Evolutionary conservation across 2,113 vertebrate species (phyloP), one percentile per base, ranked within the genome.

Genomic region (Pseudopodoces humilis): DNA sequence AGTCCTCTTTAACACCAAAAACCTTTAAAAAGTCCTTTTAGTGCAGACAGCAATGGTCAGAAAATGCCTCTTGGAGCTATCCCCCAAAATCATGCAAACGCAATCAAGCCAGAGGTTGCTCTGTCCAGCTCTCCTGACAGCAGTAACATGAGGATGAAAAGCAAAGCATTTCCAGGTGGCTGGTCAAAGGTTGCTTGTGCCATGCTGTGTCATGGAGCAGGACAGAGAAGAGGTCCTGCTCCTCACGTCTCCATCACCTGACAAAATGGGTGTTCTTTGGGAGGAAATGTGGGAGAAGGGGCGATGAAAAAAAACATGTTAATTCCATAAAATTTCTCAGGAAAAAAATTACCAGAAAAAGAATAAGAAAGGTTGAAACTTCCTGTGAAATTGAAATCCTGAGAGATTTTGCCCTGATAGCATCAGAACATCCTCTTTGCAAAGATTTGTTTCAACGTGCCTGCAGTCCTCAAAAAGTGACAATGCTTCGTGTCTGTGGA

Each of bases 351-450:
- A 44, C 50, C 0, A 0, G 55, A 70, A 74, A 90, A 78, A 69
- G 37, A 78, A n/a, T 8, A 69, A 7, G n/a, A 72, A 56, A 74
- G 35, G 3, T 17, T 83, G 63, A 96, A 28, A 80, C 85, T 81
- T 79, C 62, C 77, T 39, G 31, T 13, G 10, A 88, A 91, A 94
- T 28, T 35, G 82, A 92, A 94, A 89, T 85, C 55, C 63, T 77
- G 71, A 76, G 20, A 49, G 65, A 80, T 80, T 88, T 77, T 68
- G 13, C 8, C 52, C 49, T 43, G 64, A 55, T 63, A 83, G 31
- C 31, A 56, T 63, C 59, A 63, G 91, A 80, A 80, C 50, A 83
- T 31, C 59, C 35, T n/a, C 49, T 69, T 53, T 50, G 75, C 31
- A 65, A 65, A 69, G 31, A 65, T 47, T 39, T 74, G 59, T 74